Evolutionary conservation across 2,797 vertebrate genomes (phyloP), one percentile per base, ranked within the genome.

Genomic region (Ptychobarbus kaznakovi): DNA sequence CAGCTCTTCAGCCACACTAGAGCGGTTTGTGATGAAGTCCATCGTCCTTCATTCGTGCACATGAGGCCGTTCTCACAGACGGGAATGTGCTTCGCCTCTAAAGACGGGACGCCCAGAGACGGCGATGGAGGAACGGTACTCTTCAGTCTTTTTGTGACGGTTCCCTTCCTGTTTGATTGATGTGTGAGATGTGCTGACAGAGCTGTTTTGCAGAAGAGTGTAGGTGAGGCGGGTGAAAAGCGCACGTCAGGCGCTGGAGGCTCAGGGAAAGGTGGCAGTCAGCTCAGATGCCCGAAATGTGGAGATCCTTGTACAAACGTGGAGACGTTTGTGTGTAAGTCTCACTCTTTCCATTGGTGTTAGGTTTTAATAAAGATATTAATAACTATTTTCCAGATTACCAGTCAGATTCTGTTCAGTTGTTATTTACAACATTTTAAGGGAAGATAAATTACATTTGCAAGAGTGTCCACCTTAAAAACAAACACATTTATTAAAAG

Each of bases 241-340:
- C 96, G 97, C 86, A 94, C 95, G 72, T 96, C 97, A 42, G 94
- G 95, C 69, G 97, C 98, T 82, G 97, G 97, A 90, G 95, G 93
- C 69, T 97, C 97, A 86, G 98, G 97, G n/a, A 99, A 99, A 93
- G 98, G 98, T 82, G 97, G 97, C 86, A 96, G 94, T 92, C 97
- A 98, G 76, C 95, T 99, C 40, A 96, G 97, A 84, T 99, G 98
- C 92, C 98, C 98, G 0, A 99, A 99, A 92, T 99, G 98, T 92
- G 98, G 98, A 2, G 98, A 99, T 90, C 93, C 97, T 51, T 99
- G 98, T 92, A 99, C 98, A 63, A 97, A 99, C 0, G 98, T 99
- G 89, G 97, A 99, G 93, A 99, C 98, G 13, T 99, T 99, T 88
- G 98, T 99, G 76, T 98, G 98, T 99, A 93, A 98, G 98, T 99